Percentiles rank a stretch among this genome's conserved stretches.
Evolutionary conservation across 2,113 vertebrate genomes (phyloP).

Genomic region (Pangasianodon hypophthalmus): DNA sequence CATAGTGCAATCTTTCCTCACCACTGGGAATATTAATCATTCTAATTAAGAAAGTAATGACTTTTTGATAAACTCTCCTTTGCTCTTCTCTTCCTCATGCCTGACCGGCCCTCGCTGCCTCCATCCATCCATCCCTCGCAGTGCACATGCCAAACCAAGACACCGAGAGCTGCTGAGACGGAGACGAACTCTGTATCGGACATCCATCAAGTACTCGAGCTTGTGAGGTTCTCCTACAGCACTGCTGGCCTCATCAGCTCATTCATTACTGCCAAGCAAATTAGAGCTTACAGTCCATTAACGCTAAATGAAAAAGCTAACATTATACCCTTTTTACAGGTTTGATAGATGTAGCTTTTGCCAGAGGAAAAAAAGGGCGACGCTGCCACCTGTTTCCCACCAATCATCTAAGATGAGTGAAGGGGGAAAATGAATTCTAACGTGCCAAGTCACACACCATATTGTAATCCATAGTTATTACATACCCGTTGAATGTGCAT

Average conservation of each 20-base stretch:
- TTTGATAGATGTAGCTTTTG: conserved; percentile 45
- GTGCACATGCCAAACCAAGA: conserved; percentile 4
- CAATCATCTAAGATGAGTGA: conserved; percentile 30
- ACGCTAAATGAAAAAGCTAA: conserved; percentile 62
- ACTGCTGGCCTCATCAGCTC: conserved; percentile 60
- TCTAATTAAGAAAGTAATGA: conserved; percentile 56
- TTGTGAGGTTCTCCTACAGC: conserved; percentile 60
- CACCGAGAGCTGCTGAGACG: conserved; percentile 58
- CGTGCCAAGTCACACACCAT: background rate
- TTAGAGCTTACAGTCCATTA: conserved; percentile 65
- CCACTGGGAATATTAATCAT: conserved; percentile 41
- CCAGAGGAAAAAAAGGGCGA: conserved; percentile 29
- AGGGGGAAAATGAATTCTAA: background rate
- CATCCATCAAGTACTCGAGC: conserved; percentile 72
- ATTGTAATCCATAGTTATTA: background rate
- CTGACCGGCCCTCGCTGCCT: conserved; percentile 30
- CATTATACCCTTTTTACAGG: conserved; percentile 53
- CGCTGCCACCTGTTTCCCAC: conserved; percentile 7
- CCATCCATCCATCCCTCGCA: conserved; percentile 30
- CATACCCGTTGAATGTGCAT: background rate
- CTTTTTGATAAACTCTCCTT: conserved; percentile 39
- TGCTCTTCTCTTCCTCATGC: conserved; percentile 3
- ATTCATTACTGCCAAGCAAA: conserved; percentile 68
- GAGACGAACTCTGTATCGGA: conserved; percentile 55
- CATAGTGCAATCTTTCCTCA: background rate